Conservation (phyloP, 1,140 invertebrate genomes). For the Aleiodes sp. region DNA sequence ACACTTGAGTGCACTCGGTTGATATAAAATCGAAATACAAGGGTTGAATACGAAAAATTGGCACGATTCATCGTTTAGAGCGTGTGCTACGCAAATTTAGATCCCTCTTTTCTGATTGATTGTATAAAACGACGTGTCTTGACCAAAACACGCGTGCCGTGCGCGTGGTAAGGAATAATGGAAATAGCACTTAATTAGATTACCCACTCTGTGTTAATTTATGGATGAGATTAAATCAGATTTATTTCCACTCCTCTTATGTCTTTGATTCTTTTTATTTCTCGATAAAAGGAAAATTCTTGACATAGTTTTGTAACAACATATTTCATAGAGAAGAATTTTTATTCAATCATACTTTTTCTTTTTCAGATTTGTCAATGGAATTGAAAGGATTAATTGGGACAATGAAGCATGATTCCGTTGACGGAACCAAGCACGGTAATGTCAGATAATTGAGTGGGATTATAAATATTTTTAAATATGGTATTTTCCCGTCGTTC, state of each 20-base stretch:
- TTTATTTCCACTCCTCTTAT: background rate
- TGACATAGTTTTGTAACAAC: too few relatives aligned
- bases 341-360: too few relatives aligned
- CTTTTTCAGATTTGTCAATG: background rate
- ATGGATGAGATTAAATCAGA: background rate
- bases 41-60: background rate
- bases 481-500: conserved; percentile 17
- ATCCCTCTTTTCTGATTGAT: conserved; percentile 13
- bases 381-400: background rate
- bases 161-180: conserved; percentile 18
- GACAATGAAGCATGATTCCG: background rate
- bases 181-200: conserved; percentile 20
- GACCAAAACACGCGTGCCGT: conserved; percentile 31
- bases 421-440: background rate
- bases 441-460: background rate
- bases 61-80: conserved; percentile 30
- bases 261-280: too few relatives aligned
- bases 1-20: conserved; percentile 47
- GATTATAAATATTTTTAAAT: conserved; percentile 9
- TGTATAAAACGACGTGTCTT: conserved; percentile 21
- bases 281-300: too few relatives aligned
- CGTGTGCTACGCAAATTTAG: conserved; percentile 28
- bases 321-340: too few relatives aligned
- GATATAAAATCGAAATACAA: conserved; percentile 24
- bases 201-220: background rate